Evolutionary conservation across 2,113 vertebrate genomes (phyloP), one percentile per base, ranked within the genome.

Genomic region (Neoarius graeffei): DNA sequence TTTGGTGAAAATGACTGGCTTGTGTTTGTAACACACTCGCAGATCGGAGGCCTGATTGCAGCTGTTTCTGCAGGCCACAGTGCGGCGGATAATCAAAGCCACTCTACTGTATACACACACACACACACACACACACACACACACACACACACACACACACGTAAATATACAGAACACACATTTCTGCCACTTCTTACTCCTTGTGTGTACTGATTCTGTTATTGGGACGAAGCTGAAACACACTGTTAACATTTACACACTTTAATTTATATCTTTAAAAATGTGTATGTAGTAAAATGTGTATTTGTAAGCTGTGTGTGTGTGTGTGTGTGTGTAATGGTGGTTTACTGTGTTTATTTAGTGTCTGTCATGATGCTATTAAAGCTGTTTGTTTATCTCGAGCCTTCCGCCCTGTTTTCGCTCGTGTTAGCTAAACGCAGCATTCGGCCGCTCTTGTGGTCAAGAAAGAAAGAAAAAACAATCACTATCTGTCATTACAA

Each of bases 371-470:
- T 50, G 50, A 13, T 59, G 84, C 81, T 87, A 88, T 87, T 87
- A 77, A 88, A 89, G 84, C 15, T 73, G 88, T 84, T 91, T 89
- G 85, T 83, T 89, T 89, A 60, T 80, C 60, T 83, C 27, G 8
- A 27, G 17, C 77, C 52, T 27, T 80, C 76, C 76, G 56, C 73
- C 42, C 7, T 20, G 1, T 48, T 23, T 20, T 50, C 60, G 1
- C 82, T n/a, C 20, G 1, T 81, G 76, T 35, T 50, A 42, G 23
- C 15, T 73, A 8, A 73, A 76, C 23, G 42, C 10, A 52, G 69
- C 4, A 13, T n/a, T n/a, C 76, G 23, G 50, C 2, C 50, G 13
- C 50, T 79, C 50, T 54, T 54, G 76, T 56, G 76, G 76, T 79
- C 76, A 79, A 79, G 25, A 79, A 79, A 79, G 11, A n/a, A 79